These are phyloP conservation scores for Probaryconus sp. DNA, from an alignment of 1,140 invertebrate genomes.

Conservation along the genomic window DNA sequence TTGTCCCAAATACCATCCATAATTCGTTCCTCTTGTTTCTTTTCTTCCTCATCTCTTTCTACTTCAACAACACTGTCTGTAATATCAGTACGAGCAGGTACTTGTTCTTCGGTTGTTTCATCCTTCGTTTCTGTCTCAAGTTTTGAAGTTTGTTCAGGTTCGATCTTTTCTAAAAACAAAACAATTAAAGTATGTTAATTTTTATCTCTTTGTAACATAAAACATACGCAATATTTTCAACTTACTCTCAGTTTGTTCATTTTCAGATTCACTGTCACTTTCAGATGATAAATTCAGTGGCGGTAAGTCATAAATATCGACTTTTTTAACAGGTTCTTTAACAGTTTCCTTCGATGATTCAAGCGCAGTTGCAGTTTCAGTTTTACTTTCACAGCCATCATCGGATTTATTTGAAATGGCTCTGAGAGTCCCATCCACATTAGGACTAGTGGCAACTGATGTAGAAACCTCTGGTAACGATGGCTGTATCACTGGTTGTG, in stretches of 20 bases:
- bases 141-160: slow-evolving; percentile 33
- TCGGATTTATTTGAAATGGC: slow-evolving; percentile 21
- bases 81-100: slow-evolving; percentile 11
- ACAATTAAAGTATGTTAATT: slow-evolving; percentile 18
- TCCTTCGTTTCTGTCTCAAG: neutral
- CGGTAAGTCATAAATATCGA: slow-evolving; percentile 85
- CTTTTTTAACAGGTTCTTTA: slow-evolving; percentile 71
- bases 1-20: slow-evolving; percentile 90
- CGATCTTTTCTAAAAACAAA: slow-evolving; percentile 54
- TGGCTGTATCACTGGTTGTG: neutral
- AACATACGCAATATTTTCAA: too few relatives aligned
- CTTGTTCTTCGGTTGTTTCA: slow-evolving; percentile 22
- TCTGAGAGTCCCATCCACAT: slow-evolving; percentile 3
- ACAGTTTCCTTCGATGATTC: slow-evolving; percentile 20
- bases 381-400: too few relatives aligned
- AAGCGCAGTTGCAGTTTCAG: too few relatives aligned
- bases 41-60: slow-evolving; percentile 75
- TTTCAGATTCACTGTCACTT: slow-evolving; percentile 84
- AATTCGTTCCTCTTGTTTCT: slow-evolving; percentile 73
- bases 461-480: slow-evolving; percentile 12
- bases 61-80: slow-evolving; percentile 65
- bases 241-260: slow-evolving; percentile 63
- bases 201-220: slow-evolving; percentile 30
- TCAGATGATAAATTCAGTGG: slow-evolving; percentile 88
- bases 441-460: slow-evolving; percentile 3